Evolutionary conservation across 2,888 invertebrate species (phyloP), one percentile per base, ranked within the genome.

Genomic region (Capitulum mitella): DNA sequence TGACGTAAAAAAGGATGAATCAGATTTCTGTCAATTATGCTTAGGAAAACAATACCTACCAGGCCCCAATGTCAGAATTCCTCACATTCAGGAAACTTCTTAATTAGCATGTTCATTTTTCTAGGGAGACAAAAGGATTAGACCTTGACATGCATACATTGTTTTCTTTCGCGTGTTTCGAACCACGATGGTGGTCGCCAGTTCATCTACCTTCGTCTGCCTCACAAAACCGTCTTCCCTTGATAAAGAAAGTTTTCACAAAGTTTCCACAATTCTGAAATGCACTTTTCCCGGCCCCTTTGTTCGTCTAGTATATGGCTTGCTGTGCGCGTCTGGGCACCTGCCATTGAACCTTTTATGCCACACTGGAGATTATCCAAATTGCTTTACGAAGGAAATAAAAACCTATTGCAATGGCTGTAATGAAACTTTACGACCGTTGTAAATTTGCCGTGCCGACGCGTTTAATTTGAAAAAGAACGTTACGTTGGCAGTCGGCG

Each of bases 401-500:
- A 70, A 70, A 58, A 40, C 70, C 70, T 40, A 40, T 70, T 70
- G 70, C 70, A 70, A 70, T 70, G 34, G 19, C 37, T 40, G 70
- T 64, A 64, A 70, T 70, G 70, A 70, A 70, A 70, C 70, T 70
- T 70, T 70, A 70, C 70, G 26, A 19, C 40, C 37, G 37, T 26
- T 22, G 70, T 70, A 70, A 70, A 70, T 70, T 70, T 70, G 70
- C 37, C 70, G 22, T 34, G 70, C 22, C 37, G 70, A 40, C 70
- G 70, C 70, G 70, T 40, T 70, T 70, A 70, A 70, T 70, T 70
- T 40, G 37, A 40, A 70, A 70, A 70, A 61, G n/a, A n/a, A n/a
- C n/a, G n/a, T n/a, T n/a, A n/a, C n/a, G n/a, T n/a, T n/a, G n/a
- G n/a, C n/a, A n/a, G n/a, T n/a, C n/a, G n/a, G n/a, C n/a, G n/a